A percentile compares a stretch with the other conserved stretches of the same genome.
Conservation (phyloP, 2,888 invertebrate genomes). For the Perdita meconis region DNA sequence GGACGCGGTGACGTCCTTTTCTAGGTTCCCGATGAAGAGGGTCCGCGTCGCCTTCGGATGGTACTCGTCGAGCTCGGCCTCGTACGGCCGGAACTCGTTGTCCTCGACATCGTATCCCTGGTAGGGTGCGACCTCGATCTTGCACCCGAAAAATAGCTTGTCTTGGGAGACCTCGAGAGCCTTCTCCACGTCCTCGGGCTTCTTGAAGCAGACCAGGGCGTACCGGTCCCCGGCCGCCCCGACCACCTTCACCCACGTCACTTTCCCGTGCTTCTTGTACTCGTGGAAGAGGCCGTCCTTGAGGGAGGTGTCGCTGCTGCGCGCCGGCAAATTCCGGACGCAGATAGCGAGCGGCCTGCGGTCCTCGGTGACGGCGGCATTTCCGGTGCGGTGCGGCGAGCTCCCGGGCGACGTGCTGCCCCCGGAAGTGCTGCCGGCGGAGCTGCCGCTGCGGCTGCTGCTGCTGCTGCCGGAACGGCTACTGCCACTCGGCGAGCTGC, state of each 20-base stretch:
- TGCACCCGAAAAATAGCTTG: slow-evolving; percentile 98
- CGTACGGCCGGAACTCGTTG: slow-evolving; percentile 94
- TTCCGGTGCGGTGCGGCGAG: slow-evolving; percentile 84
- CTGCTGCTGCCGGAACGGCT: slow-evolving; percentile 85
- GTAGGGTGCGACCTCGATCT: slow-evolving; percentile 97
- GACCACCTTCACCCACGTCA: slow-evolving; percentile 96
- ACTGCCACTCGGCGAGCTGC: slow-evolving; percentile 83
- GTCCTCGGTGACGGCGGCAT: slow-evolving; percentile 87
- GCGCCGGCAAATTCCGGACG: slow-evolving; percentile 94
- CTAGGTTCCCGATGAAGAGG: slow-evolving; percentile 97
- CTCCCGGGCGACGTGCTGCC: slow-evolving; percentile 87
- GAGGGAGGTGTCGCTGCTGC: slow-evolving; percentile 96
- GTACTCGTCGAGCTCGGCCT: slow-evolving; percentile 98
- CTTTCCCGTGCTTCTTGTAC: slow-evolving; percentile 99
- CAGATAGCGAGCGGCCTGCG: slow-evolving; percentile 94
- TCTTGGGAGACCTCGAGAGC: slow-evolving; percentile 98
- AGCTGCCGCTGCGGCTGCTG: slow-evolving; percentile 85
- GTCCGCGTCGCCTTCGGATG: slow-evolving; percentile 98
- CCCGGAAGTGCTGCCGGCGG: slow-evolving; percentile 85
- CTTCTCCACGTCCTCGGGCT: slow-evolving; percentile 98
- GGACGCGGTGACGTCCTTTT: slow-evolving; percentile 95
- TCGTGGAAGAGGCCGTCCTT: slow-evolving; percentile 99
- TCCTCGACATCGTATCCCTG: slow-evolving; percentile 95
- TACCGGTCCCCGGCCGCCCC: slow-evolving; percentile 96
- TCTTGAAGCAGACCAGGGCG: slow-evolving; percentile 98